Percentiles rank a stretch among this genome's conserved stretches.
These are phyloP conservation scores for Pseudomyrmex concolor DNA, from an alignment of 1,140 invertebrate species.

Conservation along the genomic window DNA sequence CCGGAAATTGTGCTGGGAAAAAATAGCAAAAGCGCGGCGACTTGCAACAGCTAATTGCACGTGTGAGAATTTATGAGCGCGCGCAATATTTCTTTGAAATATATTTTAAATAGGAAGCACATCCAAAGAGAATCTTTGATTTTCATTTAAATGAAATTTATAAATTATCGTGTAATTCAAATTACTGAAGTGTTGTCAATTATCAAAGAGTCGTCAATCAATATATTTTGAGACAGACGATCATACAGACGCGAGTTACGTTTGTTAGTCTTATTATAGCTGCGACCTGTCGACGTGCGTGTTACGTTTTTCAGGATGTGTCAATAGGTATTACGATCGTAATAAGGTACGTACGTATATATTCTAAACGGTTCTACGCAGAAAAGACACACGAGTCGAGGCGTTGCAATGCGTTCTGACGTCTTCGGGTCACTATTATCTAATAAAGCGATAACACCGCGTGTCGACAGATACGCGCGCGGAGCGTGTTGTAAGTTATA, in stretches of 20 bases:
- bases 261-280: no score
- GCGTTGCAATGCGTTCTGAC: constrained; percentile 31
- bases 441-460: constrained; percentile 65
- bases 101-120: not conserved
- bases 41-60: not conserved
- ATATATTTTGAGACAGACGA: no score
- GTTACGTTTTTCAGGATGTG: constrained; percentile 1
- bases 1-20: constrained; percentile 13
- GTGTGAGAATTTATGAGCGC: not conserved
- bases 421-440: constrained; percentile 70
- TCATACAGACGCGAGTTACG: no score
- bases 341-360: constrained; percentile 11
- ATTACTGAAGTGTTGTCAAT: no score
- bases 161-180: no score
- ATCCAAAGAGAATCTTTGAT: no score
- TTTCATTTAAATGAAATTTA: not conserved
- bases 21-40: not conserved
- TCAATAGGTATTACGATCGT: constrained; percentile 14
- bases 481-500: constrained; percentile 3
- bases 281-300: no score
- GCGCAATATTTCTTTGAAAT: no score
- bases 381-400: constrained; percentile 22
- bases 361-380: constrained; percentile 23
- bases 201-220: no score
- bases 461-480: constrained; percentile 9